phyloP scores from a whole-genome alignment of 2,888 invertebrate genomes.

The Tenthredo livida region DNA sequence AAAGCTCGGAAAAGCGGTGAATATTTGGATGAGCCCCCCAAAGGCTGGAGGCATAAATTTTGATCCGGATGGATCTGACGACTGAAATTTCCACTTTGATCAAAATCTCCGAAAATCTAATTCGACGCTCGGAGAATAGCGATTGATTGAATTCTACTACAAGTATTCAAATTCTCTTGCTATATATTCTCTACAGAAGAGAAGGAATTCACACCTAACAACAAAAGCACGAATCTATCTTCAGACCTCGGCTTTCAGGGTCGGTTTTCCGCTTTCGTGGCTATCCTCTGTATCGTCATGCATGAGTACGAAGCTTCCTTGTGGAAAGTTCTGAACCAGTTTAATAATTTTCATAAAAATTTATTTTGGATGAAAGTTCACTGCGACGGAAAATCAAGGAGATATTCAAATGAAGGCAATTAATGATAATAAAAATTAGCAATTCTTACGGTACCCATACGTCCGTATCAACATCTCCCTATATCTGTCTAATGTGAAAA shows the following conservation, averaged over 20 bases:
- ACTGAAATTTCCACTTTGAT: background rate
- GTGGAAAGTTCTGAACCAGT: background rate
- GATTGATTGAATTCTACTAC: background rate
- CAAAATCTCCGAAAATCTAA: background rate
- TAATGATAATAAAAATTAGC: background rate
- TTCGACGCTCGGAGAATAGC: background rate
- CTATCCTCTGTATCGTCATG: background rate
- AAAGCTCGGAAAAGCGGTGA: background rate
- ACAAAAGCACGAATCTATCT: slow-evolving; percentile 5
- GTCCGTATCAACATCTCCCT: background rate
- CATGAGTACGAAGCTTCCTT: background rate
- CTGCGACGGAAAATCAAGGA: background rate
- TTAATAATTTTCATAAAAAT: background rate
- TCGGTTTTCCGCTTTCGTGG: background rate
- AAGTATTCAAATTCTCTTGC: background rate
- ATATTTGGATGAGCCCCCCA: background rate
- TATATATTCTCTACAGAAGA: background rate
- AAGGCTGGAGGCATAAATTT: slow-evolving; percentile 12
- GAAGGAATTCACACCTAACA: background rate
- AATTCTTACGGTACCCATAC: slow-evolving; percentile 9
- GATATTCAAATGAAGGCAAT: background rate
- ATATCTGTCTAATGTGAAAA: background rate
- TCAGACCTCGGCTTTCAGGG: background rate
- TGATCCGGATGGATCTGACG: background rate
- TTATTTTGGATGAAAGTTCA: background rate